Evolutionary conservation across 1,140 invertebrate genomes (phyloP).

Genomic region (Calephelis nemesis): DNA sequence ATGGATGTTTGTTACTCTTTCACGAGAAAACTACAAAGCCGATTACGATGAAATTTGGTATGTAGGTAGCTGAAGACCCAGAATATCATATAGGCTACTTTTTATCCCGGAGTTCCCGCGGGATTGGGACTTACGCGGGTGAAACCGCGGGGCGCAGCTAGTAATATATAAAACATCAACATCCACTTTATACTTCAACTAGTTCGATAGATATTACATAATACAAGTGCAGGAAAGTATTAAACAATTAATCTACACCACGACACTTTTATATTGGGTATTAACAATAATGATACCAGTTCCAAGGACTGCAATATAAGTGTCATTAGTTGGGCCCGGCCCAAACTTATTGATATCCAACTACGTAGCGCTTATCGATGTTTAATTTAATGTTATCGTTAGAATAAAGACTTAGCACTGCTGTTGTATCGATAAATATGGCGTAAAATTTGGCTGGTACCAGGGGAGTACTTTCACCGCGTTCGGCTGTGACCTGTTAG

Average conservation of each 20-base stretch:
- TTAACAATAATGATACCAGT: conserved; percentile 1
- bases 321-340: conserved; percentile 1
- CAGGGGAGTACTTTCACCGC: conserved; percentile 2
- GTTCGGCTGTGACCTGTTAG: background rate
- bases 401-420: background rate
- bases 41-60: too few species aligned
- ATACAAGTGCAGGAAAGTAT: background rate
- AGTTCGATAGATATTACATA: background rate
- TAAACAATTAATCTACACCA: background rate
- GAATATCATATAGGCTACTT: too few species aligned
- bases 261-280: conserved; percentile 3
- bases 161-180: too few species aligned
- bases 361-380: background rate
- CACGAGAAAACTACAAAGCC: too few species aligned
- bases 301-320: conserved; percentile 7
- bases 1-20: too few species aligned
- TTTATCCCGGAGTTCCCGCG: too few species aligned
- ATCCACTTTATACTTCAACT: too few species aligned
- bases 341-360: conserved; percentile 1
- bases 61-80: too few species aligned
- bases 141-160: too few species aligned
- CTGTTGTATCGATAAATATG: background rate
- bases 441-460: background rate
- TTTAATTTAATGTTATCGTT: conserved; percentile 6
- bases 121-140: too few species aligned